A percentile compares a stretch with the other conserved stretches of the same genome.
Evolutionary conservation across 2,888 invertebrate genomes (phyloP).

Genomic region (Drosophila peninsularis): DNA sequence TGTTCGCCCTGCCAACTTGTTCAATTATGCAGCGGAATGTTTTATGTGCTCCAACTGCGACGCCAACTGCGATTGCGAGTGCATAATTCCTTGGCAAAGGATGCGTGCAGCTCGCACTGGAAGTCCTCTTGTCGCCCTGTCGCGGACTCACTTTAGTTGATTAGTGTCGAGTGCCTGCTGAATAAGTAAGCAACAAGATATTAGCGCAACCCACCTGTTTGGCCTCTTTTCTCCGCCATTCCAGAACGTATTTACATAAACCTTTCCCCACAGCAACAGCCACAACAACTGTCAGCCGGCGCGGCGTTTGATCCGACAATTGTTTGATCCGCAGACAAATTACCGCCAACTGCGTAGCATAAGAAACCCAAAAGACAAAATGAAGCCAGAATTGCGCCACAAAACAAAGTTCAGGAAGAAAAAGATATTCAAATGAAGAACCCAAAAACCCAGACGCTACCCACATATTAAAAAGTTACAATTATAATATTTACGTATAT

Average conservation of each 20-base stretch:
- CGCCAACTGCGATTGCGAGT: slow-evolving; percentile 38
- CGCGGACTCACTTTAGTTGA: slow-evolving; percentile 69
- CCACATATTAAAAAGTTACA: slow-evolving; percentile 57
- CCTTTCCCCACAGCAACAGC: slow-evolving; percentile 20
- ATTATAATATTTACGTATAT: slow-evolving; percentile 13
- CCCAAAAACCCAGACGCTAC: slow-evolving; percentile 34
- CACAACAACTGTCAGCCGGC: neutral
- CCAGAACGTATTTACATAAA: slow-evolving; percentile 50
- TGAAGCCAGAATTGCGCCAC: slow-evolving; percentile 15
- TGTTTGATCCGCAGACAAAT: slow-evolving; percentile 69
- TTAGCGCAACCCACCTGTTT: slow-evolving; percentile 52
- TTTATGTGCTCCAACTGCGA: slow-evolving; percentile 62
- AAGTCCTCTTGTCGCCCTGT: slow-evolving; percentile 18
- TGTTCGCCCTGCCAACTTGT: slow-evolving; percentile 59
- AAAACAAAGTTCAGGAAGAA: slow-evolving; percentile 15
- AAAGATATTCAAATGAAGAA: slow-evolving; percentile 58
- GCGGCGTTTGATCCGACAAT: slow-evolving; percentile 37
- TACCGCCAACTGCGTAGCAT: slow-evolving; percentile 38
- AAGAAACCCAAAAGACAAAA: neutral
- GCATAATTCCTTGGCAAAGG: slow-evolving; percentile 69
- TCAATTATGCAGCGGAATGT: slow-evolving; percentile 83
- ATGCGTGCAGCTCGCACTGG: slow-evolving; percentile 46
- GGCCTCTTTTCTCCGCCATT: slow-evolving; percentile 14
- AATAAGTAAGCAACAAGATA: slow-evolving; percentile 64
- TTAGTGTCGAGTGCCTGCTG: slow-evolving; percentile 76